Conservation (phyloP, 2,113 vertebrate species). For the Hippocampus guttulatus region DNA sequence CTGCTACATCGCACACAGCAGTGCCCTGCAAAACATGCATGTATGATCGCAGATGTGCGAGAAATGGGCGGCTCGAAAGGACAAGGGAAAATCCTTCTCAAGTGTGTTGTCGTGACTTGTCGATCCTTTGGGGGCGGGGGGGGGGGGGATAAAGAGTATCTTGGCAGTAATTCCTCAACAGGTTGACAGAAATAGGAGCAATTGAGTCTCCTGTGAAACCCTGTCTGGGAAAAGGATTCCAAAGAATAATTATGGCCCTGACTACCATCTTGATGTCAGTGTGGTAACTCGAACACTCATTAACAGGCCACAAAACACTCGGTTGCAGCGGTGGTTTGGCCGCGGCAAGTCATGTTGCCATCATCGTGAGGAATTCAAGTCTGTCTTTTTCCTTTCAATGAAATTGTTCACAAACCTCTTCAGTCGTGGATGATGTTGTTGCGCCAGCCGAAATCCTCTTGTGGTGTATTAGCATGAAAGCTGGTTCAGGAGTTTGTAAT, state of each 20-base stretch:
- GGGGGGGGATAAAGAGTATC: conserved; percentile 1
- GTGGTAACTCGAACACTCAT: background rate
- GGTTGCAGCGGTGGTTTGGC: background rate
- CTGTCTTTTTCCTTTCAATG: background rate
- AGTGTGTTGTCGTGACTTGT: background rate
- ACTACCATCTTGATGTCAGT: conserved; percentile 2
- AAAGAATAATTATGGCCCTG: conserved; percentile 14
- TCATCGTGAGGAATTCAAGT: background rate
- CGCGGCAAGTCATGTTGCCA: background rate
- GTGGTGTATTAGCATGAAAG: no score
- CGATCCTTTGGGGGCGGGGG: background rate
- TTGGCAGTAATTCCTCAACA: conserved; percentile 4
- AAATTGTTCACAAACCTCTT: no score
- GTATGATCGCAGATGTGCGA: background rate
- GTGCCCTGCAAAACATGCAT: conserved; percentile 44
- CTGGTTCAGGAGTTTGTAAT: no score
- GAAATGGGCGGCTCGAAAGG: conserved; percentile 5
- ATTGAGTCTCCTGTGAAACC: background rate
- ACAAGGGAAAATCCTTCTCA: conserved; percentile 14
- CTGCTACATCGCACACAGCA: conserved; percentile 11
- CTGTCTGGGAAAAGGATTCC: background rate
- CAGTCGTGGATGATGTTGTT: no score
- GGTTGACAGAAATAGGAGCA: background rate
- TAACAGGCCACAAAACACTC: conserved; percentile 7
- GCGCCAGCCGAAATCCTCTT: no score